Percentiles rank a stretch among this genome's conserved stretches.
These are phyloP conservation scores for Anhinga rufa DNA, from an alignment of 2,113 vertebrate species.

Conservation along the genomic window DNA sequence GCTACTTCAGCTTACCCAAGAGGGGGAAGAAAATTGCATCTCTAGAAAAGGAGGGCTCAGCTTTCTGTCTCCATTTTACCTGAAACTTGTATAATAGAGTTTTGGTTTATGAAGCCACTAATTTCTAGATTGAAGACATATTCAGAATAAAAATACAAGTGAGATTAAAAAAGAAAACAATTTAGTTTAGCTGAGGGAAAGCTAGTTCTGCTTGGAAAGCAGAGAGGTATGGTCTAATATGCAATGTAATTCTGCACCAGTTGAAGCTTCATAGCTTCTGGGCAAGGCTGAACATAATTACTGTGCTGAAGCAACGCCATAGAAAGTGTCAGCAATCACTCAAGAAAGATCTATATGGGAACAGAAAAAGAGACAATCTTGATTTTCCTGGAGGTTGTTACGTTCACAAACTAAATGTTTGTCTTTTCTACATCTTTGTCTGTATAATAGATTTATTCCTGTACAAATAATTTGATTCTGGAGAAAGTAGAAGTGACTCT, in stretches of 20 bases:
- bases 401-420: not conserved
- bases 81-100: not conserved
- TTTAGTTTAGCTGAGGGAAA: not conserved
- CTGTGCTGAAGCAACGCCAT: not conserved
- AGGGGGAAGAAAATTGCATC: not conserved
- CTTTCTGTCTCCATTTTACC: not conserved
- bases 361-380: not conserved
- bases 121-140: not conserved
- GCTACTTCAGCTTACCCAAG: not conserved
- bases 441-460: not conserved
- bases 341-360: not conserved
- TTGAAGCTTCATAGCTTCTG: not conserved
- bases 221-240: not conserved
- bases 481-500: not conserved
- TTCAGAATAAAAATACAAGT: not conserved
- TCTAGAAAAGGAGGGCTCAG: not conserved
- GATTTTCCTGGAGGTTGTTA: not conserved
- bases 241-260: not conserved
- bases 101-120: not conserved
- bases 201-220: not conserved
- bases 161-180: not conserved
- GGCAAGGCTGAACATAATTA: not conserved
- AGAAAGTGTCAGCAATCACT: not conserved
- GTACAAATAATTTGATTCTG: not conserved
- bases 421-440: not conserved